These are phyloP conservation scores for Rhea pennata DNA, from an alignment of 2,113 vertebrate species.

Conservation along the genomic window DNA sequence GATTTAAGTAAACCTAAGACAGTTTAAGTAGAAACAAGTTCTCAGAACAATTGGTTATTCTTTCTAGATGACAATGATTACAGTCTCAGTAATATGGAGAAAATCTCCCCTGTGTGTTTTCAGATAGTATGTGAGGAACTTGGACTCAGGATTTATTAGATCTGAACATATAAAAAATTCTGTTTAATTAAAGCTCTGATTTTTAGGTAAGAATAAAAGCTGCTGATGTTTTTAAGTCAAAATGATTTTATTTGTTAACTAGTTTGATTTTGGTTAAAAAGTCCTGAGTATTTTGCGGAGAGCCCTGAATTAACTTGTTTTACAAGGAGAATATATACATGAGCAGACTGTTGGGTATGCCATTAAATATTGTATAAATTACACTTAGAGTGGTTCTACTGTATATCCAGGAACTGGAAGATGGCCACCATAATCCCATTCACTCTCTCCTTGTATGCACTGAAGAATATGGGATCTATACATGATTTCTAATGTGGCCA, in stretches of 20 bases:
- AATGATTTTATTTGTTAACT: not conserved
- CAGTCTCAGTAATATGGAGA: not conserved
- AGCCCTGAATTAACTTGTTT: not conserved
- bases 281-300: not conserved
- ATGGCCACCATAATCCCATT: not conserved
- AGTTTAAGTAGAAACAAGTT: not conserved
- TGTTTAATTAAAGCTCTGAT: not conserved
- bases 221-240: not conserved
- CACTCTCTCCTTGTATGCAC: not conserved
- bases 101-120: not conserved
- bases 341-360: rapidly evolving
- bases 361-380: not conserved
- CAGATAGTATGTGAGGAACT: not conserved
- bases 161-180: not conserved
- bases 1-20: not conserved
- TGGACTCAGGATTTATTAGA: not conserved
- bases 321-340: not conserved
- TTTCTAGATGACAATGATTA: not conserved
- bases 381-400: not conserved
- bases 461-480: not conserved
- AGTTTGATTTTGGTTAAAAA: not conserved
- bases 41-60: rapidly evolving
- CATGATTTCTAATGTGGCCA: not conserved
- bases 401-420: not conserved
- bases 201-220: not conserved